Percentiles rank a stretch among this genome's conserved stretches.
Conservation (phyloP, 2,113 vertebrate genomes). For the Potamarius usumacintae region DNA sequence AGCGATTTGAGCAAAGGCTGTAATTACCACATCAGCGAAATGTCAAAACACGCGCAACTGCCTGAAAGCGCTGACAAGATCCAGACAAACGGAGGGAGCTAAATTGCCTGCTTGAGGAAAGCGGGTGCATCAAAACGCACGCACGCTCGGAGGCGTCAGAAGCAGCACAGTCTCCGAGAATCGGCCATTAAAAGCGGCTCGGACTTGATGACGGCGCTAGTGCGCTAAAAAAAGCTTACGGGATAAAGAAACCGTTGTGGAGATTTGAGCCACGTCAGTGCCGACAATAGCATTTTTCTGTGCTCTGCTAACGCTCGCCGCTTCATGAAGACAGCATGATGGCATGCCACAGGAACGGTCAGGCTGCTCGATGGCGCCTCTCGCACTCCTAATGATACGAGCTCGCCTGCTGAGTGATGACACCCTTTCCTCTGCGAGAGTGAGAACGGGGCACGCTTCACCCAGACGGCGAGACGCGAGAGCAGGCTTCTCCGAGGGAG, state of each 20-base stretch:
- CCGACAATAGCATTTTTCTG: not conserved
- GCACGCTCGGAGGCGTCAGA: slow-evolving; percentile 4
- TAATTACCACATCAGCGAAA: slow-evolving; percentile 49
- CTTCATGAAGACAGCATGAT: not conserved
- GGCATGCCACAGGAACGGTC: slow-evolving; percentile 6
- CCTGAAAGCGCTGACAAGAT: slow-evolving; percentile 18
- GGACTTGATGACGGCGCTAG: slow-evolving; percentile 8
- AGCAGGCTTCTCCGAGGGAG: not conserved
- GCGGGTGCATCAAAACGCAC: not conserved
- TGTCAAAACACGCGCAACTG: slow-evolving; percentile 36
- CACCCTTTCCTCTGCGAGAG: not conserved
- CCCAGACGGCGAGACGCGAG: not conserved
- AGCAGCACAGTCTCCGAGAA: not conserved
- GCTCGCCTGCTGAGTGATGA: not conserved
- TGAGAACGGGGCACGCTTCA: not conserved
- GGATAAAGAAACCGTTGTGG: not conserved
- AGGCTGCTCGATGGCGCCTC: not conserved
- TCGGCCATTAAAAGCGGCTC: not conserved
- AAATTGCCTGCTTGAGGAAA: slow-evolving; percentile 24
- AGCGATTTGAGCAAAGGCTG: slow-evolving; percentile 21
- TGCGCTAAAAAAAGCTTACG: not conserved
- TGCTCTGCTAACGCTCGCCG: not conserved
- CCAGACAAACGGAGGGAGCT: slow-evolving; percentile 17
- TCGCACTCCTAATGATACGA: slow-evolving; percentile 1
- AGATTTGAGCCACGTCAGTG: not conserved